A percentile compares a stretch with the other conserved stretches of the same genome.
These are phyloP conservation scores for Synanthedon formicaeformis DNA, from an alignment of 2,888 invertebrate genomes.

Conservation along the genomic window DNA sequence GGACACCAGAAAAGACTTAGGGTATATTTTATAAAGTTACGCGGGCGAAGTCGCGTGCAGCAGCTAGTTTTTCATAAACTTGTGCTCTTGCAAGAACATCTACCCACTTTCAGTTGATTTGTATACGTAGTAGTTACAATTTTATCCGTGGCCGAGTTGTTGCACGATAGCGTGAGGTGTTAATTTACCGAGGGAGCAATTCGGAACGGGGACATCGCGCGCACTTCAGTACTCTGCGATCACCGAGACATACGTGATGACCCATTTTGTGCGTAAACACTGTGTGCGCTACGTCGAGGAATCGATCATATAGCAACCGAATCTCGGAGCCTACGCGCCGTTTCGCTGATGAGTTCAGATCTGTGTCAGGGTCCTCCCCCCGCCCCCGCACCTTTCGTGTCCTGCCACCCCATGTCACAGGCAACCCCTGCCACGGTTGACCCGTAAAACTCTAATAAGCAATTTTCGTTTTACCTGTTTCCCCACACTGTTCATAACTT, in stretches of 20 bases:
- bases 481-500: slow-evolving; percentile 42
- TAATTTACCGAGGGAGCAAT: slow-evolving; percentile 57
- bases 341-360: slow-evolving; percentile 60
- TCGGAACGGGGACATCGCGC: slow-evolving; percentile 54
- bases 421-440: slow-evolving; percentile 31
- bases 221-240: slow-evolving; percentile 34
- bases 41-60: no score
- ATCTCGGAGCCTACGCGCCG: slow-evolving; percentile 52
- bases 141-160: slow-evolving; percentile 32
- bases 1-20: no score
- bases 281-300: slow-evolving; percentile 47
- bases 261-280: slow-evolving; percentile 57
- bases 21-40: no score
- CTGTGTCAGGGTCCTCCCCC: slow-evolving; percentile 67
- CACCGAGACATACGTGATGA: slow-evolving; percentile 40
- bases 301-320: slow-evolving; percentile 63
- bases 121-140: slow-evolving; percentile 3
- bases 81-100: no score
- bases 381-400: slow-evolving; percentile 23
- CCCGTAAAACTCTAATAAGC: slow-evolving; percentile 51
- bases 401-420: slow-evolving; percentile 20
- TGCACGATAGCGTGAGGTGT: slow-evolving; percentile 33
- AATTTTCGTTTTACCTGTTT: slow-evolving; percentile 46
- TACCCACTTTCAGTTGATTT: background rate
- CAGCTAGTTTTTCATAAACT: no score